Base-by-base conservation (phyloP, 2,797 vertebrate genomes). In the Eidolon dupreanum region DNA sequence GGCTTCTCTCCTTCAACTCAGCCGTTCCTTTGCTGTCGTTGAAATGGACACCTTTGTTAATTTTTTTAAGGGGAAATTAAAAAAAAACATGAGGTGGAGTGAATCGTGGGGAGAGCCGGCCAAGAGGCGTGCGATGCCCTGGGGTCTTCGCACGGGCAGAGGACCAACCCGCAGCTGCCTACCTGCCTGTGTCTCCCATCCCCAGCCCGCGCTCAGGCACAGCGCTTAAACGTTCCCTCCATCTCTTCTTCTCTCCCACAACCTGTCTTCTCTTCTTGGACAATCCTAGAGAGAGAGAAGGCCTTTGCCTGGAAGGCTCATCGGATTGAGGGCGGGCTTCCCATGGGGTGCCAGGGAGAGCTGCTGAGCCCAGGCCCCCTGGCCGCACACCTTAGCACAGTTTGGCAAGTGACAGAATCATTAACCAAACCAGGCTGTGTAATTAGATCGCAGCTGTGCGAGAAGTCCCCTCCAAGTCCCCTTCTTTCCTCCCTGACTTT, bases 21-120 rank as follows among this genome's bases (percentile, higher is more conserved):
- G 90, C 46, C n/a, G 51, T 85, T 77, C 46, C 16, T 43, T 53
- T 55, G 26, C 91, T 79, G 65, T 74, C 65, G 59, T 49, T 73
- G 89, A 87, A 71, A 93, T 3, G 38, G 41, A 91, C 87, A 97
- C 94, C 97, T 97, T 97, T 97, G 95, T 82, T 90, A 49, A 82
- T 17, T 65, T 73, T 66, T 53, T 71, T n/a, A 59, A 31, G 68
- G 53, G 51, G 65, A 33, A 63, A 66, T 28, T 28, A 70, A 31
- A 33, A 24, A 10, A 68, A 70, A 59, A 77, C 73, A 3, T 31
- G 38, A 61, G 46, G 4, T 82, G 63, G 28, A 1, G 16, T 19
- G 75, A 55, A 38, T 38, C 20, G 17, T 38, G 51, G 20, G 51
- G 65, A 43, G 28, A 82, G 46, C 22, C 28, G 9, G 28, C 41